phyloP scores from a whole-genome alignment of 2,797 vertebrate species.

The Euthynnus affinis region DNA sequence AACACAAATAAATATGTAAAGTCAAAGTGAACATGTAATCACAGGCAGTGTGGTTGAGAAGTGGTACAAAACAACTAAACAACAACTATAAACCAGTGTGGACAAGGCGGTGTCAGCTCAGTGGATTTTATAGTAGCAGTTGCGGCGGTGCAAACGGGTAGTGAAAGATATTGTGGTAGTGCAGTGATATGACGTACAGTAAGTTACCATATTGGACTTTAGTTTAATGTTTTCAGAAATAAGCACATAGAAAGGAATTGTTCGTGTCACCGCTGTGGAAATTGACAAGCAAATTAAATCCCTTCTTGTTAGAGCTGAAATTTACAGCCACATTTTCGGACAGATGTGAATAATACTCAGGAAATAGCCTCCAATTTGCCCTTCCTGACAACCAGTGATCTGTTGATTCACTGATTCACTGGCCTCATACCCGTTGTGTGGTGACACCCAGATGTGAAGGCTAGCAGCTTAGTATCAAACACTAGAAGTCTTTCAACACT shows the following conservation, averaged over 20 bases:
- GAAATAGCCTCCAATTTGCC: slow-evolving; percentile 47
- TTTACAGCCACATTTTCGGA: slow-evolving; percentile 26
- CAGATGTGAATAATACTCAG: slow-evolving; percentile 33
- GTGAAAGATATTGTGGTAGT: slow-evolving; percentile 5
- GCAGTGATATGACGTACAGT: not conserved
- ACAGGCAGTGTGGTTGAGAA: not conserved
- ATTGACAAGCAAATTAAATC: not conserved
- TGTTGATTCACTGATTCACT: slow-evolving; percentile 58
- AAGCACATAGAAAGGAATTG: not conserved
- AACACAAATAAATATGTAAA: not conserved
- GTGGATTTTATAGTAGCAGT: not conserved
- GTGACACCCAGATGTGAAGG: slow-evolving; percentile 58
- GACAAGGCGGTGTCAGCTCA: not conserved
- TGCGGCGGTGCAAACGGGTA: not conserved
- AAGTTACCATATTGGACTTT: not conserved
- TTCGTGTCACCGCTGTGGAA: not conserved
- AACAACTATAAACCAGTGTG: not conserved
- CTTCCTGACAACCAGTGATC: slow-evolving; percentile 42
- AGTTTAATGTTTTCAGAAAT: slow-evolving; percentile 8
- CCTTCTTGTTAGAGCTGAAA: slow-evolving; percentile 28
- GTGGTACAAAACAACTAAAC: not conserved
- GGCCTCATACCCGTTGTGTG: slow-evolving; percentile 3
- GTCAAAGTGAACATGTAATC: not conserved
- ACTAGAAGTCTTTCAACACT: slow-evolving; percentile 34
- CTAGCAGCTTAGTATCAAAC: slow-evolving; percentile 55